Percentiles rank a stretch among this genome's conserved stretches.
Evolutionary conservation across 2,797 vertebrate genomes (phyloP).

Genomic region (Ctenopoma multispine): DNA sequence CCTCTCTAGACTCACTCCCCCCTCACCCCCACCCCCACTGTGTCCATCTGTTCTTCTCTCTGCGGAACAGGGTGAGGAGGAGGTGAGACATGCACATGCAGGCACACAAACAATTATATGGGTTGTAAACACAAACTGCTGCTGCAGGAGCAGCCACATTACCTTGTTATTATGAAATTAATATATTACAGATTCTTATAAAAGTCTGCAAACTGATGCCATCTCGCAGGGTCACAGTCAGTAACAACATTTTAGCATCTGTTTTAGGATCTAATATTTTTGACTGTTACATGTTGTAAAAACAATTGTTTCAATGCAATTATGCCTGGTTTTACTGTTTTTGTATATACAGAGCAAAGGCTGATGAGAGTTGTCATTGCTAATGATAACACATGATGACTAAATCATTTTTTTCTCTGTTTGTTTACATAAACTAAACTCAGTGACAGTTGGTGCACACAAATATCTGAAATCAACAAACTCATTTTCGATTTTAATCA

Average conservation of each 20-base stretch:
- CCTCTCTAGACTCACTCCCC: constrained; percentile 51
- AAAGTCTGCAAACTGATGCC: background rate
- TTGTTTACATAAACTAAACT: constrained; percentile 27
- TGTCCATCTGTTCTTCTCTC: constrained; percentile 81
- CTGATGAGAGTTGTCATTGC: background rate
- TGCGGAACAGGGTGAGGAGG: constrained; percentile 72
- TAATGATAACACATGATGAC: constrained; percentile 13
- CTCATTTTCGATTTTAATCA: constrained; percentile 25
- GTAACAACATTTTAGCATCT: background rate
- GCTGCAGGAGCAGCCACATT: background rate
- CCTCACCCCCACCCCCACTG: constrained; percentile 59
- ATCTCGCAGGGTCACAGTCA: background rate
- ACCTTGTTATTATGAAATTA: constrained; percentile 2
- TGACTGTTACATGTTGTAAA: background rate
- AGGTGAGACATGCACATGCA: constrained; percentile 72
- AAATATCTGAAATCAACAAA: constrained; percentile 23
- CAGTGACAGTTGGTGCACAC: constrained; percentile 12
- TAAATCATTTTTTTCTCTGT: background rate
- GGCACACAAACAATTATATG: constrained; percentile 65
- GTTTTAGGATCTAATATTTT: background rate
- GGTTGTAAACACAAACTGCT: constrained; percentile 62
- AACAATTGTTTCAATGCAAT: background rate
- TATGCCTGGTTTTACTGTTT: background rate
- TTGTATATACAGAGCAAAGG: background rate
- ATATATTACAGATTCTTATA: background rate